Evolutionary conservation across 2,888 invertebrate species (phyloP).

Genomic region (Cheilosia scutellata): DNA sequence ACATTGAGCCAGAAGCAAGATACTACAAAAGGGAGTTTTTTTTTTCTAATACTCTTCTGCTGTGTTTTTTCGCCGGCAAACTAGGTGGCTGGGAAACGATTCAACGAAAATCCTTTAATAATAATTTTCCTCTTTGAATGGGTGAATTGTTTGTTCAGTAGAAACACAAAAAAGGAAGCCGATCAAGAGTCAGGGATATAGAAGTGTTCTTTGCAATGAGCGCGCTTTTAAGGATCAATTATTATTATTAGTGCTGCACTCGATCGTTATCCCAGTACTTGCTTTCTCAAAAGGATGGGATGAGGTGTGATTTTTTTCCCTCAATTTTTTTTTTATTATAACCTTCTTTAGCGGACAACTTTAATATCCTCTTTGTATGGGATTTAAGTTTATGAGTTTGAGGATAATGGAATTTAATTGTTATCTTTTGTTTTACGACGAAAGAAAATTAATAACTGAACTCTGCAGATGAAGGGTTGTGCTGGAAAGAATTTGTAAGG

Average conservation of each 20-base stretch:
- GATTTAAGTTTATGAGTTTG: slow-evolving; percentile 47
- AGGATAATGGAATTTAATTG: slow-evolving; percentile 56
- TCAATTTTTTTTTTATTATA: background rate
- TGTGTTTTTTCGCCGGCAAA: background rate
- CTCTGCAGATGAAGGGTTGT: slow-evolving; percentile 30
- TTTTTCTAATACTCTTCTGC: background rate
- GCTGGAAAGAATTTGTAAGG: slow-evolving; percentile 3
- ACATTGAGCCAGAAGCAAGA: background rate
- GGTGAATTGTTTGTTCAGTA: slow-evolving; percentile 54
- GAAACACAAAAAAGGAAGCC: slow-evolving; percentile 22
- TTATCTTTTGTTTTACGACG: slow-evolving; percentile 26
- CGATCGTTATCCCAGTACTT: slow-evolving; percentile 55
- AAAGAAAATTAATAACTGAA: slow-evolving; percentile 34
- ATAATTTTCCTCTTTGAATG: slow-evolving; percentile 60
- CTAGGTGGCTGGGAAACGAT: slow-evolving; percentile 21
- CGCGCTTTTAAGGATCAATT: slow-evolving; percentile 55
- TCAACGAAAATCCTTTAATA: slow-evolving; percentile 64
- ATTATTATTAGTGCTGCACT: slow-evolving; percentile 43
- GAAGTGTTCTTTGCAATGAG: slow-evolving; percentile 15
- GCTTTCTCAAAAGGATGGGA: background rate
- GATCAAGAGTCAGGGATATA: background rate
- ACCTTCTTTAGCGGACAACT: slow-evolving; percentile 27
- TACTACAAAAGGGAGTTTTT: slow-evolving; percentile 8
- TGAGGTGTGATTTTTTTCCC: background rate
- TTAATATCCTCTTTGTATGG: slow-evolving; percentile 34